These are phyloP conservation scores for Scomberomorus guttatus DNA, from an alignment of 2,797 vertebrate genomes.

Conservation along the genomic window DNA sequence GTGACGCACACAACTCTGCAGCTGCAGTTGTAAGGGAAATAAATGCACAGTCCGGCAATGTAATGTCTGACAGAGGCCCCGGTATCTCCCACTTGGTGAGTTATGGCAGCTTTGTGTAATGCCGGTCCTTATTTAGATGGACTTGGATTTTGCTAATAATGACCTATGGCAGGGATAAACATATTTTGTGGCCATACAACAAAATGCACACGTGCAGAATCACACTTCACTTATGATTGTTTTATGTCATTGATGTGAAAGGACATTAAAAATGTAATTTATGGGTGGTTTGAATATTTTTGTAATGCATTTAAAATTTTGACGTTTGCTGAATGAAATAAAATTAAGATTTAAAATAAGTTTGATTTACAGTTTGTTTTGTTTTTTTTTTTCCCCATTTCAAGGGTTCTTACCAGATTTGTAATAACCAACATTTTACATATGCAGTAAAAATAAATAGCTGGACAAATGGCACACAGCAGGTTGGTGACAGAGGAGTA, in stretches of 20 bases:
- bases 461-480: background rate
- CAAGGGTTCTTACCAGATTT: background rate
- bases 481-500: background rate
- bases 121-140: conserved; percentile 36
- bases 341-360: background rate
- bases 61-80: conserved; percentile 29
- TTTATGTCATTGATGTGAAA: conserved; percentile 28
- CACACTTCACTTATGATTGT: conserved; percentile 24
- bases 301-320: conserved; percentile 36
- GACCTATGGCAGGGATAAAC: background rate
- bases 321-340: conserved; percentile 39
- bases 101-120: conserved; percentile 57
- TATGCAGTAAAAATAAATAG: background rate
- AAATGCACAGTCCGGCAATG: conserved; percentile 1
- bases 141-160: conserved; percentile 14
- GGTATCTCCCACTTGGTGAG: conserved; percentile 28
- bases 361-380: conserved; percentile 1
- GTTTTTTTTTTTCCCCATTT: background rate
- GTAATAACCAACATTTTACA: background rate
- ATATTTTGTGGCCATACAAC: conserved; percentile 3
- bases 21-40: conserved; percentile 9
- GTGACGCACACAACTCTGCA: conserved; percentile 20
- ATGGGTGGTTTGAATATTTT: conserved; percentile 47
- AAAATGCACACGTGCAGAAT: conserved; percentile 3
- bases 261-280: conserved; percentile 28